Evolutionary conservation across 2,113 vertebrate species (phyloP).

Genomic region (Mesoclemmys tuberculata): DNA sequence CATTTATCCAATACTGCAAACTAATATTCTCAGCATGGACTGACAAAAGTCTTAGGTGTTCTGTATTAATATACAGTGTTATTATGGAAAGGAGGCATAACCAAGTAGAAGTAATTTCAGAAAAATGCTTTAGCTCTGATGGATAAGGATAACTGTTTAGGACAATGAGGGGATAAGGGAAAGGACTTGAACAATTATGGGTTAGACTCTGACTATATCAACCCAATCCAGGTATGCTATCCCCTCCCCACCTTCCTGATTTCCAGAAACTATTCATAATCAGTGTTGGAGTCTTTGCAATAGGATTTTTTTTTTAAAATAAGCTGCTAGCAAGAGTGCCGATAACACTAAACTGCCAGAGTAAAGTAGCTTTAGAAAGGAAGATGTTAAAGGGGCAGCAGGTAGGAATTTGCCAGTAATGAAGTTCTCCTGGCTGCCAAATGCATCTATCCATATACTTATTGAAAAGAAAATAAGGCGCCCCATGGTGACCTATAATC

Average conservation of each 20-base stretch:
- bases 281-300: not conserved
- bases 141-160: not conserved
- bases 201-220: not conserved
- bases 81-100: not conserved
- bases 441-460: not conserved
- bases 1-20: not conserved
- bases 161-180: not conserved
- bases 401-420: slow-evolving; percentile 7
- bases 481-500: not conserved
- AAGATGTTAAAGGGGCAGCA: not conserved
- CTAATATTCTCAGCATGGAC: not conserved
- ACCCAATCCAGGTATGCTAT: fast-evolving
- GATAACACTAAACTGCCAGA: not conserved
- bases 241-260: not conserved
- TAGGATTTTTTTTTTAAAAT: not conserved
- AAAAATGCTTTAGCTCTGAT: not conserved
- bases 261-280: not conserved
- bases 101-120: not conserved
- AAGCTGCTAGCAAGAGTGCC: not conserved
- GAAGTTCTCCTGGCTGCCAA: not conserved
- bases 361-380: not conserved
- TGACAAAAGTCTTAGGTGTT: not conserved
- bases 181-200: not conserved
- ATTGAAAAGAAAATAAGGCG: slow-evolving; percentile 24
- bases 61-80: not conserved